Evolutionary conservation across 2,888 invertebrate genomes (phyloP), one percentile per base, ranked within the genome.

Genomic region (Hylaea fasciaria): DNA sequence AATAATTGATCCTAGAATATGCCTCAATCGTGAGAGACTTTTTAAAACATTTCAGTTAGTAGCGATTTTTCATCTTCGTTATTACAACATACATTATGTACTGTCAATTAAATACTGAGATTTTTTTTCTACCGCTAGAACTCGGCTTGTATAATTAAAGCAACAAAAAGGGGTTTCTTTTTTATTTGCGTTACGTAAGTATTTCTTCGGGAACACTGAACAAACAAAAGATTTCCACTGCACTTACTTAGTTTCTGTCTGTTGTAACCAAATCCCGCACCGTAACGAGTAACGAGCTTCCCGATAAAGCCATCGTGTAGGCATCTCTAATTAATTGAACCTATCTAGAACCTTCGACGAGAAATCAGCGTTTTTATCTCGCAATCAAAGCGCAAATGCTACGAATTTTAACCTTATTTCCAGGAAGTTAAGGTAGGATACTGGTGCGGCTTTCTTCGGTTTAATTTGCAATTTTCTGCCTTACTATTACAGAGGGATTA

Each of bases 401-500:
- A 59, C 49, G 10, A 84, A 72, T 71, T 28, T 39, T 44, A 62
- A 70, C 78, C 63, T 5, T 49, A 74, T 12, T 0, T 0, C 0
- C 0, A 0, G 2, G 0, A 0, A 0, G 0, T 0, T 67, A 76
- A 53, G 71, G 74, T 72, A 50, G 58, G 58, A 46, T 71, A 50
- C 80, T n/a, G 59, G 22, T 37, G 22, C 0, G 39, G 3, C 3
- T n/a, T 8, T 9, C 9, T 16, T 13, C 70, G 74, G 79, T 87
- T 89, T 90, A 90, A 91, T 91, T 90, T 90, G 87, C 90, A 89
- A 91, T 90, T 88, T 89, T 87, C 89, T 80, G 83, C 82, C 83
- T 85, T 86, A 89, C 85, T 87, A 85, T 87, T 87, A 84, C 83
- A 69, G 77, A 69, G 82, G 83, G 87, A 90, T 91, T 90, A 89